Evolutionary conservation across 2,113 vertebrate species (phyloP), one percentile per base, ranked within the genome.

Genomic region (Lipophrys pholis): DNA sequence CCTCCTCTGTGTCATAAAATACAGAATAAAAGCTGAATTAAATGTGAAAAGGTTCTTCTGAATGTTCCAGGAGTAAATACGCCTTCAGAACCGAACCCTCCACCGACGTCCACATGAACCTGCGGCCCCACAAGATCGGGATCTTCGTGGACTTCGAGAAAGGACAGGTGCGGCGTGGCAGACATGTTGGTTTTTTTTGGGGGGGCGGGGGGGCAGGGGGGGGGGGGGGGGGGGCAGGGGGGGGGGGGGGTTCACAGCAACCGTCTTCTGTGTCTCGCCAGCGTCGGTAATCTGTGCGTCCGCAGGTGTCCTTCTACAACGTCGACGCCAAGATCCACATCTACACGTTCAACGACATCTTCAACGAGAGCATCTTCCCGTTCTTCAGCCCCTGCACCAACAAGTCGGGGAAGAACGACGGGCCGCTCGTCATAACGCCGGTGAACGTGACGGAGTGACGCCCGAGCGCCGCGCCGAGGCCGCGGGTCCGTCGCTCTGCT

Each of bases 371-470:
- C 60, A 72, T 95, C 65, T 81, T 85, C 73, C 94, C 94, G 6
- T 95, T 95, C 80, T 95, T 96, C 65, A 95, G 94, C 74, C 94
- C 94, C 8, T 95, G 94, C 66, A 91, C 84, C 0, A 91, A 90
- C 7, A 92, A 86, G 60, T 90, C 83, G 0, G 87, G 87, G 4
- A 90, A 78, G 81, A 89, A 92, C 6, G 83, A 92, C 0, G 68
- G 46, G 2, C 93, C 94, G 0, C 92, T 95, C 6, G 55, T 76
- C 0, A 91, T 95, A 60, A 82, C 81, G 0, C 63, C 84, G 0
- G 84, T 90, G 0, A 11, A 43, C 8, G 1, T 12, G 57, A 41
- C 6, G 1, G 36, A 78, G 8, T 91, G 60, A 82, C 11, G 10
- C 41, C n/a, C n/a, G n/a, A n/a, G n/a, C 21, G 21, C 21, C 21